Evolutionary conservation across 2,113 vertebrate genomes (phyloP), one percentile per base, ranked within the genome.

Genomic region (Anseranas semipalmata): DNA sequence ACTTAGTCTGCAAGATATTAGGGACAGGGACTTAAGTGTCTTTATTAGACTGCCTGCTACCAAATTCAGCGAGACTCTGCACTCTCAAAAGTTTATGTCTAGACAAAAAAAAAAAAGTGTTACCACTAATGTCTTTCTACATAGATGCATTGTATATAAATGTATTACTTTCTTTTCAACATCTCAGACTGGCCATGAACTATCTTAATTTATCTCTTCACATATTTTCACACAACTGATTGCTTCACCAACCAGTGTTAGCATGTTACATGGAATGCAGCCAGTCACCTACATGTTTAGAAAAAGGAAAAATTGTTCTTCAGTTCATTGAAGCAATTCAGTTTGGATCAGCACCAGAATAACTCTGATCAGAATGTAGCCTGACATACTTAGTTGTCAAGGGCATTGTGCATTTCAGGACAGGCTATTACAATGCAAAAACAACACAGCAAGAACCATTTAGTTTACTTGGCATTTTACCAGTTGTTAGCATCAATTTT

Each of bases 301-400:
- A 65, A 65, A 90, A 59, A 91, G 35, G 25, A 72, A 91, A 75
- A 86, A 43, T 83, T 95, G 65, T n/a, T 91, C 45, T 82, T 91
- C 19, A 25, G 6, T 28, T 85, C 32, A 90, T 91, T 72, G 70
- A 85, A 83, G 27, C 68, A 94, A 91, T 53, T 90, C 35, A 25
- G 21, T 78, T 82, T 93, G 82, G 43, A 77, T 52, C 43, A 77
- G 28, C 35, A 78, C 20, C 63, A 88, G 50, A 85, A 80, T 46
- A 46, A 50, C 30, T 27, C 59, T 78, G 79, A 82, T 62, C 70
- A 82, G 58, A 92, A 93, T 90, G 75, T 53, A 73, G 25, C 50
- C 46, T 85, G 45, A 52, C 55, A 50, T 22, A 39, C 32, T 74
- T 80, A 35, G 20, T 63, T 94, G 59, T 93, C 59, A 79, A 63